Base-by-base conservation (phyloP, 1,140 invertebrate species). In the Campoletis sonorensis region DNA sequence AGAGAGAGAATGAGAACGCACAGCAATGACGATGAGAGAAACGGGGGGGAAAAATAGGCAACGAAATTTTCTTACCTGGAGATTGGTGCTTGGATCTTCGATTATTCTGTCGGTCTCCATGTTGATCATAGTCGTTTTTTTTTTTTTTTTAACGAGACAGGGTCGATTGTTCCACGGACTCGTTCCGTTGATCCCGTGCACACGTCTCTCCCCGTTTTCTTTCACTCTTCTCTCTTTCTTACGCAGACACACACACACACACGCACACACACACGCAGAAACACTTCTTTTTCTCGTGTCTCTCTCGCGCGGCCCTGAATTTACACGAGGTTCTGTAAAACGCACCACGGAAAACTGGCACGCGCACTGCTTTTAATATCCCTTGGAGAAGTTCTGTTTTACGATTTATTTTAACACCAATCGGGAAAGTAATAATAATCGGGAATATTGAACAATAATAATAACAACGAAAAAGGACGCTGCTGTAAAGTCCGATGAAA, bases 31-130 rank as follows among this genome's bases (percentile, higher is more conserved):
- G 78, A 54, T 16, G 80, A 68, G 51, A 45, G 40, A 45, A 45
- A 64, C 23, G 27, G 40, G 49, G 61, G 40, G n/a, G 18, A 27
- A 71, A 81, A 64, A 18, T 21, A 67, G 70, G 49, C 75, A 23
- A 49, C 45, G 79, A 72, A 75, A 37, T 67, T 80, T 4, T 30
- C 67, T 88, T 89, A 94, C 94, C 93, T 94, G 94, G 83, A 92
- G 90, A 91, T 93, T 93, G 79, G 91, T 92, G 85, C 92, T 93
- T 83, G 93, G 90, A 88, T 94, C 94, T 87, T 94, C 94, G 88
- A 93, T 93, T 81, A 93, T 92, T 90, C 94, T 94, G 90, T 94
- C 94, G 85, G 94, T 94, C 93, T 94, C 94, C 94, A 94, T 94
- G 91, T 93, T 94, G 90, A 94, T 93, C 93, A 93, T 93, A 16